Percentiles rank a stretch among this genome's conserved stretches.
Evolutionary conservation across 2,797 vertebrate genomes (phyloP).

Genomic region (Cryptoprocta ferox): DNA sequence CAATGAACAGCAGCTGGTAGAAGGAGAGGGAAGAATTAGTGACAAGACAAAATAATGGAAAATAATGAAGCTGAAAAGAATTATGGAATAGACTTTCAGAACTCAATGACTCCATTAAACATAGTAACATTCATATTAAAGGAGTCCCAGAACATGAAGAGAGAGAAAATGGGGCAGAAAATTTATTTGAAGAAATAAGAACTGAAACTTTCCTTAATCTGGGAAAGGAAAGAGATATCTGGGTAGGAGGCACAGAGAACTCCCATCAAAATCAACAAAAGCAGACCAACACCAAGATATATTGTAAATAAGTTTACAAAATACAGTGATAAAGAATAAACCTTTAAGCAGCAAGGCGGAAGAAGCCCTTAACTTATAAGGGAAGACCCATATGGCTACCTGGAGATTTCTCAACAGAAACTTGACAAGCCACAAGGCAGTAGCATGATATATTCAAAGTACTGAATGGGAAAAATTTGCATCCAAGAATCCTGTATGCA

Average conservation of each 20-base stretch:
- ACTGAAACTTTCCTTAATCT: neutral
- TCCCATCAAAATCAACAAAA: neutral
- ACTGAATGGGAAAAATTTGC: no score
- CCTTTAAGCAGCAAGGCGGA: neutral
- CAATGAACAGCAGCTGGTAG: no score
- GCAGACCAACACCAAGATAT: neutral
- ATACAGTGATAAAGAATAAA: neutral
- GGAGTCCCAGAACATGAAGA: neutral
- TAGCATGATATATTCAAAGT: no score
- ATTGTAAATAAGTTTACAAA: neutral
- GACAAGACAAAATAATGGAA: no score
- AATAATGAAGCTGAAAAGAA: no score
- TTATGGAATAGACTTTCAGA: no score
- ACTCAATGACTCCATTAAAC: no score
- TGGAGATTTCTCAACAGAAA: no score
- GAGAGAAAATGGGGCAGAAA: neutral
- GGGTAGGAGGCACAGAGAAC: neutral
- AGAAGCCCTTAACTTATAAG: neutral
- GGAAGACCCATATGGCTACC: neutral
- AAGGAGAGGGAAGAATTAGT: no score
- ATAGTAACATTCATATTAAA: neutral
- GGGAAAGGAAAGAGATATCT: neutral
- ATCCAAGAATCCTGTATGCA: no score
- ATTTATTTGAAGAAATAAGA: neutral
- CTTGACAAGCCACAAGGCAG: no score